These are phyloP conservation scores for Apostichopus leukothele DNA, from an alignment of 53 echinoderm and acorn worm genomes.

Conservation along the genomic window DNA sequence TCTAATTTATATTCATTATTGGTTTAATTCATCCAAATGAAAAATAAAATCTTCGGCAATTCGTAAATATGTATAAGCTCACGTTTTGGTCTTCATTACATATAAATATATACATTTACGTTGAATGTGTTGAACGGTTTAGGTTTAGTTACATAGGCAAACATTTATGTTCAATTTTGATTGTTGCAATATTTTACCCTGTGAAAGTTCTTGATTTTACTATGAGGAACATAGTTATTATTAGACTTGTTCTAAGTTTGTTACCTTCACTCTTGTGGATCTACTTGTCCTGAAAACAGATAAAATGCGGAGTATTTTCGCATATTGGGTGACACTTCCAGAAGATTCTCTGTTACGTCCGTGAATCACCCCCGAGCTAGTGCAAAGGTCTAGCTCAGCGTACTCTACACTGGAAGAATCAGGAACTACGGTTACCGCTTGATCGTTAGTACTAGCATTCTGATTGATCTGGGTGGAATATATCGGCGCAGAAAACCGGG, in stretches of 20 bases:
- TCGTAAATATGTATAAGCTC: no score
- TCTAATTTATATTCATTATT: no score
- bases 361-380: constrained; percentile 26
- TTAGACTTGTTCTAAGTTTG: constrained; percentile 2
- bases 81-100: no score
- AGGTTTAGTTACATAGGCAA: no score
- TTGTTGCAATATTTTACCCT: no score
- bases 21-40: no score
- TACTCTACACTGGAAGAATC: constrained; percentile 9
- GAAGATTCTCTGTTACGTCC: constrained; percentile 1
- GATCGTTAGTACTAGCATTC: constrained; percentile 15
- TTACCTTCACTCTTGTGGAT: constrained; percentile 31
- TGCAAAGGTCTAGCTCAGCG: constrained; percentile 23
- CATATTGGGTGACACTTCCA: constrained; percentile 4
- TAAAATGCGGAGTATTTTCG: constrained; percentile 39
- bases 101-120: no score
- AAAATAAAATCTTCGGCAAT: no score
- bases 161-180: no score
- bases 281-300: constrained; percentile 35
- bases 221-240: not conserved
- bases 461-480: constrained; percentile 16
- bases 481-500: constrained; percentile 21
- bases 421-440: not conserved
- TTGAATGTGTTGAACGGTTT: no score
- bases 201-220: no score